Conservation (phyloP, 2,888 invertebrate species). For the Euspilapteryx auroguttella region DNA sequence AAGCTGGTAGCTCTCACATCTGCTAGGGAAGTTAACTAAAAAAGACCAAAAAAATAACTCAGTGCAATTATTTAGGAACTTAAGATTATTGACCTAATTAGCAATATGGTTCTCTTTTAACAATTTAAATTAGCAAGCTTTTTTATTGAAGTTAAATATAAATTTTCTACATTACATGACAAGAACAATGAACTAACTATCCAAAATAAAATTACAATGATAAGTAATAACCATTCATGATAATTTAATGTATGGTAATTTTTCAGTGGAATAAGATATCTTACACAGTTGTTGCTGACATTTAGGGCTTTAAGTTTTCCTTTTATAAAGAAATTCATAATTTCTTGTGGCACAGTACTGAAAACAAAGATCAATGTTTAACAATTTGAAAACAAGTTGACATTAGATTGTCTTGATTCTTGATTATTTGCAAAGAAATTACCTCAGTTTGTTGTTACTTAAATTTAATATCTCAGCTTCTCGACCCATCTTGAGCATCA, state of each 20-base stretch:
- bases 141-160: constrained; percentile 1
- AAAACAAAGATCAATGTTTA: constrained; percentile 15
- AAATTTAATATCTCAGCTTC: constrained; percentile 36
- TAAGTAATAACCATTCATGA: too few relatives aligned
- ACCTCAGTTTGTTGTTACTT: constrained; percentile 38
- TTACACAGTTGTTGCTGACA: constrained; percentile 41
- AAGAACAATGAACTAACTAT: too few relatives aligned
- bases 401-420: neutral
- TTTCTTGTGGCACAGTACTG: constrained; percentile 36
- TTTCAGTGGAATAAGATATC: constrained; percentile 10
- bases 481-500: constrained; percentile 43
- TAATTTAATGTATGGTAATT: too few relatives aligned
- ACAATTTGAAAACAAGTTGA: constrained; percentile 2
- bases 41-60: constrained; percentile 6
- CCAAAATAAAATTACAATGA: too few relatives aligned
- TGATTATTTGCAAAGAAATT: constrained; percentile 7
- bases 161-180: too few relatives aligned
- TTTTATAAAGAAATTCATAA: constrained; percentile 46
- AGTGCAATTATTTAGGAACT: neutral
- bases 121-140: too few relatives aligned
- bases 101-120: too few relatives aligned
- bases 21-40: constrained; percentile 27
- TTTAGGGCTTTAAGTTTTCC: constrained; percentile 33
- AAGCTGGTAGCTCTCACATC: constrained; percentile 38
- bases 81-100: too few relatives aligned